Evolutionary conservation across 2,888 invertebrate species (phyloP), one percentile per base, ranked within the genome.

Genomic region (Microplitis manilae): DNA sequence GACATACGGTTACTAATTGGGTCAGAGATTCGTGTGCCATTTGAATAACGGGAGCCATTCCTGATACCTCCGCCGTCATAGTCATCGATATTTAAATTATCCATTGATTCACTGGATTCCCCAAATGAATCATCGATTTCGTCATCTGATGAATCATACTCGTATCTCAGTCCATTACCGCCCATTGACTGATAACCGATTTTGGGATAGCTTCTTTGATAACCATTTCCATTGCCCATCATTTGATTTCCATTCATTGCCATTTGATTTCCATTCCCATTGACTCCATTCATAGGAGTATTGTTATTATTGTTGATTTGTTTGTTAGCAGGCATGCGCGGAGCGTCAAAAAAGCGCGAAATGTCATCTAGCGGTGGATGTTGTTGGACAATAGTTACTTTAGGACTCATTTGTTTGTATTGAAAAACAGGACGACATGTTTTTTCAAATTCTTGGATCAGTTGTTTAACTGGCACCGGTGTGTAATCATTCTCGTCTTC

Each of bases 401-500:
- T 88, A 0, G 87, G 85, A 73, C 89, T 87, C 65, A 91, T 90
- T 81, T 92, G 91, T 81, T 92, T 92, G 82, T 91, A 91, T 76
- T 91, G 91, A 85, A 93, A 89, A 5, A 90, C 85, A 0, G 93
- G 92, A 86, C 91, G 89, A n/a, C 91, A 91, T n/a, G 92, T 92
- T 83, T 93, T 92, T 83, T 94, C 94, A 82, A 93, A 94, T 81
- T 91, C 92, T 79, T 91, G 91, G 70, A 94, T 94, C 50, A 94
- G 85, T 69, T 90, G 90, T 77, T 90, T 91, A 1, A 91, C 90
- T 7, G 90, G 90, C 5, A 90, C 85, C 50, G 90, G 90, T 0
- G 90, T 90, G 74, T 89, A 89, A 6, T 89, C 89, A 72, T 73
- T 85, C 17, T 86, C 86, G 6, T 72, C 79, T 2, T 82, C 80